Evolutionary conservation across 2,888 invertebrate species (phyloP).

Genomic region (Cephus spinipes): DNA sequence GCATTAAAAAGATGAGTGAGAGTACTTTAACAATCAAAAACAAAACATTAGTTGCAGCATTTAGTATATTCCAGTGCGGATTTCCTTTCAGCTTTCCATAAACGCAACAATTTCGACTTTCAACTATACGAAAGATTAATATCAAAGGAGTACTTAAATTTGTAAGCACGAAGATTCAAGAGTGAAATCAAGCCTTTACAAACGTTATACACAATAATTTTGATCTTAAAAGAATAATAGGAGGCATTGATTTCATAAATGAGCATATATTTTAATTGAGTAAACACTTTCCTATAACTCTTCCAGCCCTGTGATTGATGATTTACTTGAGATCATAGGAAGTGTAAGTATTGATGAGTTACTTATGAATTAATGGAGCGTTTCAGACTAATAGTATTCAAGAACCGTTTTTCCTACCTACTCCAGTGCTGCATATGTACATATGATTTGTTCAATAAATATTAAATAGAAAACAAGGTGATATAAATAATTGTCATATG

Average conservation of each 20-base stretch:
- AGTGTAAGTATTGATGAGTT: background rate
- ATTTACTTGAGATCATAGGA: background rate
- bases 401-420: slow-evolving; percentile 2
- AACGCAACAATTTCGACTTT: background rate
- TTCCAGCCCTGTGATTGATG: background rate
- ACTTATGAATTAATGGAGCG: background rate
- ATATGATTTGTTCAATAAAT: slow-evolving; percentile 38
- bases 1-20: background rate
- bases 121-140: background rate
- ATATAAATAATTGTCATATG: slow-evolving; percentile 38
- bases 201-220: background rate
- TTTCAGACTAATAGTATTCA: background rate
- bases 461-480: slow-evolving; percentile 42
- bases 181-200: background rate
- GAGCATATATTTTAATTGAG: background rate
- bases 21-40: background rate
- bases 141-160: background rate
- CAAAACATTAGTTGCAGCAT: background rate
- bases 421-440: slow-evolving; percentile 12
- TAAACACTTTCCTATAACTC: background rate
- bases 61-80: background rate
- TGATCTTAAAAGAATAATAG: background rate
- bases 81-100: background rate
- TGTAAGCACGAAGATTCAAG: background rate
- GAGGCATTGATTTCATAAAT: background rate